Conservation (phyloP, 2,888 invertebrate genomes). For the Hofmannophila pseudospretella region DNA sequence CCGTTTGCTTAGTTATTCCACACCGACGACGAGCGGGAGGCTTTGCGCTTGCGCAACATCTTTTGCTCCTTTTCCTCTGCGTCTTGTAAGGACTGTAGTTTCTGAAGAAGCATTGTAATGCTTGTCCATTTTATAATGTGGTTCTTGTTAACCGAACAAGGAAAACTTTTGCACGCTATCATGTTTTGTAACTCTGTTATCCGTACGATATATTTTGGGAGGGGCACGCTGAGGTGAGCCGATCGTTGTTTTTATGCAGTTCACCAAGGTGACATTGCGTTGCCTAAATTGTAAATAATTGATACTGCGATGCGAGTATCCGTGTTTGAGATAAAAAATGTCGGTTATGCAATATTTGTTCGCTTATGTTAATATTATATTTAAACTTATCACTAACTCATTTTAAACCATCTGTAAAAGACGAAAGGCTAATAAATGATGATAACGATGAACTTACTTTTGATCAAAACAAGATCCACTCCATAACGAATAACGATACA, state of each 20-base stretch:
- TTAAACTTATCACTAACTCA: too few species aligned
- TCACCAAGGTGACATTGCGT: slow-evolving; percentile 52
- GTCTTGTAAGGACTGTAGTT: not conserved
- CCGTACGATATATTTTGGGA: slow-evolving; percentile 8
- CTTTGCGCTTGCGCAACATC: not conserved
- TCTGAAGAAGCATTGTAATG: not conserved
- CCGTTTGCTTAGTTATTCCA: slow-evolving; percentile 17
- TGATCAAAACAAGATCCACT: too few species aligned
- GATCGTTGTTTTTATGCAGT: slow-evolving; percentile 34
- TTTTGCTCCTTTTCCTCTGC: not conserved
- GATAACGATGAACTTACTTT: too few species aligned
- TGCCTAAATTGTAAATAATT: slow-evolving; percentile 18
- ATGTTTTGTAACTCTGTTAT: slow-evolving; percentile 2
- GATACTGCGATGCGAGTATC: slow-evolving; percentile 17
- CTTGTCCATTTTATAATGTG: not conserved
- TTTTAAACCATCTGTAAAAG: too few species aligned
- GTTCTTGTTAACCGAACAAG: not conserved
- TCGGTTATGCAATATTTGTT: slow-evolving; percentile 1
- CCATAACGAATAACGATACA: too few species aligned
- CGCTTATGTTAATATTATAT: not conserved
- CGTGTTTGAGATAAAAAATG: slow-evolving; percentile 18
- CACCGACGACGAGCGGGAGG: not conserved
- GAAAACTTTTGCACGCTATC: slow-evolving; percentile 1
- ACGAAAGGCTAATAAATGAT: too few species aligned
- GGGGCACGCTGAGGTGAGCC: slow-evolving; percentile 29